These are phyloP conservation scores for Alligator mississippiensis DNA, from an alignment of 2,113 vertebrate species.

Conservation along the genomic window DNA sequence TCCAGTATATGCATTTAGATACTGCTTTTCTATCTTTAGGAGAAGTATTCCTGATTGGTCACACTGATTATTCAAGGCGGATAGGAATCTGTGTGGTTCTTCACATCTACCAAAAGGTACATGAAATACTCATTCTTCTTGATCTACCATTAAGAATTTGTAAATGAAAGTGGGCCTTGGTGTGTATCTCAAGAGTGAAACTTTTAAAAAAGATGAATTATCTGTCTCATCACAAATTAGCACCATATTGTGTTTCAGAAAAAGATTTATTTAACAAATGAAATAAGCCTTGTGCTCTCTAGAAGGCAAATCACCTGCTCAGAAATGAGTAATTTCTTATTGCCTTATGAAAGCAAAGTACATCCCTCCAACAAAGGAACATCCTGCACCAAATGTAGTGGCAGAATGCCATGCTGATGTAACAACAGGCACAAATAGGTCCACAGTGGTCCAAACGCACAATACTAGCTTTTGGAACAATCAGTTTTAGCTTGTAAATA, in stretches of 20 bases:
- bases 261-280: neutral
- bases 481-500: neutral
- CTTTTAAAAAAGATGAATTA: neutral
- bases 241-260: neutral
- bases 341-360: neutral
- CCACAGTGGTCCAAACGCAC: neutral
- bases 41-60: neutral
- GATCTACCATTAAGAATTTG: neutral
- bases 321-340: neutral
- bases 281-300: neutral
- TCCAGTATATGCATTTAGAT: neutral
- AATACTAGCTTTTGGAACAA: neutral
- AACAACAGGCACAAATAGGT: neutral
- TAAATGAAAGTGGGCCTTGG: neutral
- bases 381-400: neutral
- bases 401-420: neutral
- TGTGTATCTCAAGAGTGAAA: neutral
- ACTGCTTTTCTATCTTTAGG: neutral
- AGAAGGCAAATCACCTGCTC: accelerated
- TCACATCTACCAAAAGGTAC: neutral
- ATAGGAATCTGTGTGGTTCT: neutral
- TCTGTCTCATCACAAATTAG: neutral
- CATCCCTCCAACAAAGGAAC: neutral
- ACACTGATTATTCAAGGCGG: neutral
- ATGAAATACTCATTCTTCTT: neutral